Base-by-base conservation (phyloP, 2,113 vertebrate species). In the Takifugu bimaculatus region DNA sequence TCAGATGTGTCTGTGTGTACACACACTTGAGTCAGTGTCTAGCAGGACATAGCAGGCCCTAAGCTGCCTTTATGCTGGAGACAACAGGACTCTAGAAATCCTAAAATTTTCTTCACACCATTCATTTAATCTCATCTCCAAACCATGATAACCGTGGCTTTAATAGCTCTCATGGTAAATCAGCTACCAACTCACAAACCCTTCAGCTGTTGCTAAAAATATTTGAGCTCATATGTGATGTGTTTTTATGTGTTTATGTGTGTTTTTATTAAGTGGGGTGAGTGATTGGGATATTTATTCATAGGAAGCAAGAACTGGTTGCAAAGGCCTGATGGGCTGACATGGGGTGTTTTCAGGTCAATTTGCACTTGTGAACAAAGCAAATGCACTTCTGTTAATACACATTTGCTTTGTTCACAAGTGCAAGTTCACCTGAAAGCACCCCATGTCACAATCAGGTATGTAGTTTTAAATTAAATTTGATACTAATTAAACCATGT, bases 11-110 rank as follows among this genome's bases (percentile, higher is more conserved):
- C 35, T 66, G 61, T 9, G 26, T 44, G 39, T 56, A 35, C 45
- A 29, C 20, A 20, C 20, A 20, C 20, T 20, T 28, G 81, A 75
- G 63, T 80, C 75, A 80, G 35, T 78, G 73, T 78, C 45, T 44
- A 70, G n/a, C 57, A 79, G 65, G 77, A 84, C 77, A 75, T 25
- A 60, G 54, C 28, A 26, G 63, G 32, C 10, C 54, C 54, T 5
- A 13, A 53, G 26, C 25, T 66, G 26, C 47, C 13, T 54, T 54
- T 28, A 47, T 39, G 15, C 48, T 49, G 15, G 56, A 55, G 20
- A 54, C 12, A 51, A 20, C 12, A 2, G 1, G 1, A 54, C 27
- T 49, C 6, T 0, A 50, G n/a, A 57, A 59, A 53, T 52, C 70
- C 3, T 56, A 54, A 44, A 53, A 35, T 60, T 55, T 26, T 66